Evolutionary conservation across 2,113 vertebrate genomes (phyloP).

Genomic region (Antechinus stuartii): DNA sequence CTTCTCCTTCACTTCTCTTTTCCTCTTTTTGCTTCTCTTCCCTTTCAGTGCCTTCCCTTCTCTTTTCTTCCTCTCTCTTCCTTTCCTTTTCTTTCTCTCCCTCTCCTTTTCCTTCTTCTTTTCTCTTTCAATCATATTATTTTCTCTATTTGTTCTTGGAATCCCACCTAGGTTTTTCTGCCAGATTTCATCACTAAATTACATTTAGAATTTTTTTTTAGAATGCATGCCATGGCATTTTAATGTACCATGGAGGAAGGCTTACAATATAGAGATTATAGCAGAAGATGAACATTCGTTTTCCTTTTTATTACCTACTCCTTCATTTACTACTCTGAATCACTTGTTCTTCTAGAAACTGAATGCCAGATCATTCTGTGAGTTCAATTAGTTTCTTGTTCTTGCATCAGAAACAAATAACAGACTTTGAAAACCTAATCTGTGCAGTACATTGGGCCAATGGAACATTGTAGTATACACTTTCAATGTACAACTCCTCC

Average conservation of each 20-base stretch:
- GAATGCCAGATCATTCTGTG: constrained; percentile 1
- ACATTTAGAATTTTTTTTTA: not conserved
- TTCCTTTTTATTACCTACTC: not conserved
- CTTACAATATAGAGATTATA: not conserved
- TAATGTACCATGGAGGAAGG: not conserved
- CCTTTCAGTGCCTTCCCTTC: too few relatives aligned
- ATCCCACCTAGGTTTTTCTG: not conserved
- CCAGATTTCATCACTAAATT: not conserved
- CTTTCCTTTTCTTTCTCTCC: not conserved
- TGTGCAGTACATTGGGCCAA: not conserved
- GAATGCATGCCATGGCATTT: not conserved
- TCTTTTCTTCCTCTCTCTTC: not conserved
- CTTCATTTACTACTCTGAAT: not conserved
- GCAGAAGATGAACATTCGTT: fast-evolving
- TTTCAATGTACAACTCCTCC: constrained; percentile 8
- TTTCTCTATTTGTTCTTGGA: not conserved
- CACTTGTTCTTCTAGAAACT: not conserved
- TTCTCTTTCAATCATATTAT: not conserved
- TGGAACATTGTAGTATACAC: constrained; percentile 20
- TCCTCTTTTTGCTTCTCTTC: not conserved
- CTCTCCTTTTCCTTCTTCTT: not conserved
- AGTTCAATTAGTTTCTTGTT: constrained; percentile 9
- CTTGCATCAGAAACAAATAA: constrained; percentile 9
- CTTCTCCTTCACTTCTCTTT: not conserved
- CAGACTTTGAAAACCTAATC: constrained; percentile 12